phyloP scores from a whole-genome alignment of 2,797 vertebrate species.

The Acanthis flammea region DNA sequence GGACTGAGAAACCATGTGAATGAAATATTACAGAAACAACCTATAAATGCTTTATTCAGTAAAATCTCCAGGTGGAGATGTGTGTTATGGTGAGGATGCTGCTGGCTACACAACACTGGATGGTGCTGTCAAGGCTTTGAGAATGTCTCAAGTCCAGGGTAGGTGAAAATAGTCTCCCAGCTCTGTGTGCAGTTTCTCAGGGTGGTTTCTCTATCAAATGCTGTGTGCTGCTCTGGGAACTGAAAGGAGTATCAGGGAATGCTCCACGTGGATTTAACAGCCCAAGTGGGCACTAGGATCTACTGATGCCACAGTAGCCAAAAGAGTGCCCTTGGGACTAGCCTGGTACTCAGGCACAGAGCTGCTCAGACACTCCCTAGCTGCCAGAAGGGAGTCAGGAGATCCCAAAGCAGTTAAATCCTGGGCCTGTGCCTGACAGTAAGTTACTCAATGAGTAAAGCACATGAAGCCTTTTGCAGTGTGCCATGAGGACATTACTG shows the following conservation, averaged over 20 bases:
- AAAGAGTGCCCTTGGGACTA: background rate
- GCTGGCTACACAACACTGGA: background rate
- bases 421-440: background rate
- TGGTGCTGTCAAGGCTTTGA: background rate
- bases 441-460: background rate
- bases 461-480: accelerated
- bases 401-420: background rate
- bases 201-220: background rate
- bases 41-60: background rate
- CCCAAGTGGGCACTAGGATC: background rate
- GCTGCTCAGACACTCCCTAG: background rate
- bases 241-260: background rate
- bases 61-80: background rate
- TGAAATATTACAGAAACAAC: accelerated
- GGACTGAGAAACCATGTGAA: background rate
- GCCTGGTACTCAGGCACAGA: background rate
- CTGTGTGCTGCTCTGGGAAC: background rate
- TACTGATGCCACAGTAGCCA: background rate
- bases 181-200: background rate
- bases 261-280: background rate
- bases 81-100: background rate
- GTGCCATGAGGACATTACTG: background rate
- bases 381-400: background rate
- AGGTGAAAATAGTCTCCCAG: background rate
- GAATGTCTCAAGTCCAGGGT: background rate